Base-by-base conservation (phyloP, 2,113 vertebrate species). In the Pleuronectes platessa region DNA sequence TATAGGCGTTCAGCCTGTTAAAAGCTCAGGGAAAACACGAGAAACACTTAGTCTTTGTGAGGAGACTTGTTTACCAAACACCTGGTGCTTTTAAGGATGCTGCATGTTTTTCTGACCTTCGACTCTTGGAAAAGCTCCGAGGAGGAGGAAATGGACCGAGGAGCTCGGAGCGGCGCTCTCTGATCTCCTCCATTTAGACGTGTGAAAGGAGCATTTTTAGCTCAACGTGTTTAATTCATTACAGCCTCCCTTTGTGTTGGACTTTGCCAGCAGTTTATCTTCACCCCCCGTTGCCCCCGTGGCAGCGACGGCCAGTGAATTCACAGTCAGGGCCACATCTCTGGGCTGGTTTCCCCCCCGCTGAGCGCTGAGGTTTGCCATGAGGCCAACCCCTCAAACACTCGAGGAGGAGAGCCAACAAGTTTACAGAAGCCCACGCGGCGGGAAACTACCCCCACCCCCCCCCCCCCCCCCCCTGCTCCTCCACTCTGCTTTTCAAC, bases 21-120 rank as follows among this genome's bases (percentile, higher is more conserved):
- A 87, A 72, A 90, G 88, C 81, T 64, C 75, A 45, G 76, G 65
- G 73, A 88, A 85, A 92, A 87, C 88, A 81, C n/a, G 59, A 88
- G 65, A 79, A 89, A 86, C 84, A 89, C 81, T 87, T 77, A 80
- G 76, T 68, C 69, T 72, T 85, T 71, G 67, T 61, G 74, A 78
- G 68, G 80, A 61, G 73, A 76, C 79, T 76, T 89, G 87, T 88
- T 88, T 85, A 87, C 86, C 74, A 87, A 90, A 86, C 13, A 59
- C 68, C 63, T 24, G 24, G 49, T 8, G 81, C 88, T 86, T 87
- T 88, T 73, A 87, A 64, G 66, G 85, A 79, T 71, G 71, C 53
- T 31, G 56, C 18, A 0, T 61, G 63, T 47, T 71, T 69, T 45
- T 74, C 56, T 69, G 17, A 62, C 54, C 56, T 84, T 81, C 71